Evolutionary conservation across 2,888 invertebrate genomes (phyloP), one percentile per base, ranked within the genome.

Genomic region (Caenorhabditis imperialis): DNA sequence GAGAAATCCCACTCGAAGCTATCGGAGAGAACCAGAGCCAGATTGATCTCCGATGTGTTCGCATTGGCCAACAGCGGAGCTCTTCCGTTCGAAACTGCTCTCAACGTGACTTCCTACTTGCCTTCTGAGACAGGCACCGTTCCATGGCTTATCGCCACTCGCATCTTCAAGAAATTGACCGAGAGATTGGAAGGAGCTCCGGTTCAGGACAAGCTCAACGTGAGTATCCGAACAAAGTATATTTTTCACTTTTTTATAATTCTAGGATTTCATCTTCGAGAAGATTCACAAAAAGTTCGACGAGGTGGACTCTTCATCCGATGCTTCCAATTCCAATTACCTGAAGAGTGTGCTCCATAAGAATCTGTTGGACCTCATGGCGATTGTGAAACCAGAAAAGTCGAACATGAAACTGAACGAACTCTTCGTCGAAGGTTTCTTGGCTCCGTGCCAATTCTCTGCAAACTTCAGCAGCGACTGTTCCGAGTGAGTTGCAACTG

Each of bases 21-120:
- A n/a, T 51, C 44, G 4, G 60, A 75, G n/a, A 51, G 51, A 23
- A 67, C 75, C 4, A 55, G 82, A 48, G 71, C 94, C 0, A 95
- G 96, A 88, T 90, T 97, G 30, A 90, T 97, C 7, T 94, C 96
- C 82, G 96, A 97, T 88, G 92, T 93, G 0, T 89, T 90, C 74
- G 88, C 88, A 67, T 81, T 90, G 40, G 89, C 89, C 3, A 86
- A 86, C 44, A 86, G 88, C 22, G 94, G 94, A 0, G 90, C 92
- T 91, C 33, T 95, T 18, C 82, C 84, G 20, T 89, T 89, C 58
- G 79, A 85, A 72, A 75, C 72, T 10, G 77, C 80, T 8, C 61
- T 82, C 35, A 79, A 82, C 47, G 44, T 77, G 16, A 77, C 79
- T 8, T 38, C 57, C 1, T 82, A 82, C 37, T 55, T 81, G n/a